Base-by-base conservation (phyloP, 2,113 vertebrate species). In the Chionis minor region DNA sequence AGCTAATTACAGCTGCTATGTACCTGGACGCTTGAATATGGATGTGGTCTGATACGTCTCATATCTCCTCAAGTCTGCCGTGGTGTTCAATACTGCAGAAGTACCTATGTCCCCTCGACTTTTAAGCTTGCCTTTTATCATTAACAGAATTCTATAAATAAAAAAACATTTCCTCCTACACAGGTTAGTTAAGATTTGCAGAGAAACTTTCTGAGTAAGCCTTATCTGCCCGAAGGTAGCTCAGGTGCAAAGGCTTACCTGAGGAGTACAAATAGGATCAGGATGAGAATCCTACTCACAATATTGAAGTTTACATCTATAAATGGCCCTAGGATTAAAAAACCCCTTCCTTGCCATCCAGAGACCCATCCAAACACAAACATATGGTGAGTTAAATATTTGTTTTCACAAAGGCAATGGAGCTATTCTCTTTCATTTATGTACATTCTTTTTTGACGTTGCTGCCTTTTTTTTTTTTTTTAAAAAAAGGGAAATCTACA, bases 381-480 rank as follows among this genome's bases (percentile, higher is more conserved):
- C 66, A 26, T 33, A 78, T 55, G 63, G 27, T 86, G 70, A 80
- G 49, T 80, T 72, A 90, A 96, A 90, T 92, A 92, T 90, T 87
- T 95, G 92, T 95, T 92, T 95, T 62, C 67, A 65, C 49, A 81
- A 66, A 81, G 81, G 24, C 66, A 93, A 92, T 72, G n/a, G 45
- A 92, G 49, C 67, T 55, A 77, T 90, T 87, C 45, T 87, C 40
- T 83, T 88, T 84, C 90, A 47, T 78, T n/a, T 88, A 69, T 14
- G 4, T 65, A 55, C 30, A 45, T 45, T 94, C 86, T 33, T 71
- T 88, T 95, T 89, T 79, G 45, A 81, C 63, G 69, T 81, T 91
- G 42, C 52, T 87, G 28, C 8, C 19, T 63, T 19, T 49, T 21
- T 54, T n/a, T 26, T 28, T 47, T 35, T 80, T 63, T 42, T 14